Evolutionary conservation across 1,140 invertebrate species (phyloP), one percentile per base, ranked within the genome.

Genomic region (Bactericera cockerelli): DNA sequence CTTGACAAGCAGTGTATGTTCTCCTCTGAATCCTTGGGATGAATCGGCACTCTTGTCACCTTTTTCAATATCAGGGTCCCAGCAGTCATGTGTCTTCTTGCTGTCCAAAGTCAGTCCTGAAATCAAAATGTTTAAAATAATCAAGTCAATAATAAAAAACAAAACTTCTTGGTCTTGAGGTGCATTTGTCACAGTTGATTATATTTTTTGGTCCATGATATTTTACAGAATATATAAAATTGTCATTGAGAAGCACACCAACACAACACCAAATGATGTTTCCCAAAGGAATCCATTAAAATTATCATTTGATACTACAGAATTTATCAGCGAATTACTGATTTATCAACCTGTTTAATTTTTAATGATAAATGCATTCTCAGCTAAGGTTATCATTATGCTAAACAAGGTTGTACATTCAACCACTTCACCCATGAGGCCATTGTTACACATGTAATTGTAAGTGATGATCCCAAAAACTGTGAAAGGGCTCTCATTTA

Each of bases 1-100:
- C 64, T 68, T 68, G 8, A 68, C 66, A 56, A 68, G 61, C 10
- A 68, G 62, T 56, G 67, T 67, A 58, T 68, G 67, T 63, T 68
- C 67, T 33, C 67, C 67, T 49, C 67, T 55, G 22, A 65, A 58
- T 1, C 64, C 62, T 21, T 65, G 64, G 39, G 66, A 61, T 33
- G 60, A 61, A 2, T 67, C 66, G 59, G 63, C 63, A 10, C 26
- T 60, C 61, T 66, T 64, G 21, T 38, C 31, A 42, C 53, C 59
- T 6, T 49, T 59, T 39, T 67, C 64, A 22, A 63, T 57, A 49
- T 68, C 67, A 11, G 65, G 65, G 42, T 67, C 65, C 67, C 67
- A 68, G 16, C 62, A 56, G 38, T 67, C 66, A 25, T 57, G 56
- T 28, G 38, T 60, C 58, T 66, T 66, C 19, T 63, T 61, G 54